Conservation (phyloP, 2,797 vertebrate species). For the Merluccius polli region DNA sequence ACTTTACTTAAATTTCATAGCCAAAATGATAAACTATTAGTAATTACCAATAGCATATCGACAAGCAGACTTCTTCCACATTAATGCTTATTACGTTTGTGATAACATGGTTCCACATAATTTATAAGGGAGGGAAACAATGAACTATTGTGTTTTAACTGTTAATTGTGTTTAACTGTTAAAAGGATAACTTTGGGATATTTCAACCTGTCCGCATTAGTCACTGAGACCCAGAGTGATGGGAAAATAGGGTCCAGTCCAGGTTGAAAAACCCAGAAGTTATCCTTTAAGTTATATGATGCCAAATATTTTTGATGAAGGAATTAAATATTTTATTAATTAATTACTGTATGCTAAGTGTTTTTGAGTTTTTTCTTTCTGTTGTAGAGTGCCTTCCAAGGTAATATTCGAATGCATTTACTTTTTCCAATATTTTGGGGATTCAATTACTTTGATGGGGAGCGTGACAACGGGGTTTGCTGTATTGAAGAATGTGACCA, state of each 20-base stretch:
- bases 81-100: not conserved
- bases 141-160: conserved; percentile 17
- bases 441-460: not conserved
- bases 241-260: too few species aligned
- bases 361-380: not conserved
- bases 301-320: conserved; percentile 32
- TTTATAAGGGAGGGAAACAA: conserved; percentile 4
- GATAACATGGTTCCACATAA: not conserved
- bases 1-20: not conserved
- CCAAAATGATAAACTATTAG: not conserved
- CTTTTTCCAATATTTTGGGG: not conserved
- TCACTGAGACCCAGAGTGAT: too few species aligned
- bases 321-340: conserved; percentile 63
- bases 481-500: conserved; percentile 2
- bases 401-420: not conserved
- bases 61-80: not conserved
- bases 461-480: conserved; percentile 1
- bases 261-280: too few species aligned
- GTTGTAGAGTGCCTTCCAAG: not conserved
- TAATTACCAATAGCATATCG: not conserved
- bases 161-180: conserved; percentile 27
- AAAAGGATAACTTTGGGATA: too few species aligned
- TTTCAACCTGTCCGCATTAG: too few species aligned
- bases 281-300: conserved; percentile 37
- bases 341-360: conserved; percentile 24